Evolutionary conservation across 2,888 invertebrate genomes (phyloP).

Genomic region (Nomada fucata): DNA sequence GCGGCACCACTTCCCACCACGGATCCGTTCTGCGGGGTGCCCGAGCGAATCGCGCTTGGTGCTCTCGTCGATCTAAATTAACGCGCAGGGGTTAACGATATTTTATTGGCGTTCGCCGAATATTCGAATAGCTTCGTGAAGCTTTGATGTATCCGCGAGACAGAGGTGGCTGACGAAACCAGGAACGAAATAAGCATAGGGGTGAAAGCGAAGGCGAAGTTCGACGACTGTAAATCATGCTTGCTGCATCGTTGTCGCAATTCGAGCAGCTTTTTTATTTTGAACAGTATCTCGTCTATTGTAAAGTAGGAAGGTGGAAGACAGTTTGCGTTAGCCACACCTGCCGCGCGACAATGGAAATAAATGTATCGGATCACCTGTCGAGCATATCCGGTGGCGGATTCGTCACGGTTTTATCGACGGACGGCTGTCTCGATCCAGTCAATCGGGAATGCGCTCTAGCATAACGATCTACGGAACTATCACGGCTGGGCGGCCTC

Average conservation of each 20-base stretch:
- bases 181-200: too few species aligned
- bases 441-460: slow-evolving; percentile 88
- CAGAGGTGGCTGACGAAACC: too few species aligned
- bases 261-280: too few species aligned
- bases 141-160: too few species aligned
- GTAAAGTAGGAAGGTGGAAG: background rate
- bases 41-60: slow-evolving; percentile 84
- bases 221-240: too few species aligned
- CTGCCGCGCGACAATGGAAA: too few species aligned
- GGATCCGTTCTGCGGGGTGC: slow-evolving; percentile 81
- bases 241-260: too few species aligned
- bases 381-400: slow-evolving; percentile 79
- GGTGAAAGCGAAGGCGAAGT: too few species aligned
- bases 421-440: slow-evolving; percentile 91
- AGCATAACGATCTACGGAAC: slow-evolving; percentile 93
- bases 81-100: too few species aligned
- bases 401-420: slow-evolving; percentile 87
- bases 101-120: too few species aligned
- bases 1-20: slow-evolving; percentile 85
- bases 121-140: too few species aligned
- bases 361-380: slow-evolving; percentile 70
- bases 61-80: slow-evolving; percentile 85
- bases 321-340: background rate
- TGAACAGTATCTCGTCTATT: background rate
- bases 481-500: slow-evolving; percentile 94